A percentile compares a stretch with the other conserved stretches of the same genome.
phyloP scores from a whole-genome alignment of 1,140 invertebrate genomes.

The Bombus balteatus region DNA sequence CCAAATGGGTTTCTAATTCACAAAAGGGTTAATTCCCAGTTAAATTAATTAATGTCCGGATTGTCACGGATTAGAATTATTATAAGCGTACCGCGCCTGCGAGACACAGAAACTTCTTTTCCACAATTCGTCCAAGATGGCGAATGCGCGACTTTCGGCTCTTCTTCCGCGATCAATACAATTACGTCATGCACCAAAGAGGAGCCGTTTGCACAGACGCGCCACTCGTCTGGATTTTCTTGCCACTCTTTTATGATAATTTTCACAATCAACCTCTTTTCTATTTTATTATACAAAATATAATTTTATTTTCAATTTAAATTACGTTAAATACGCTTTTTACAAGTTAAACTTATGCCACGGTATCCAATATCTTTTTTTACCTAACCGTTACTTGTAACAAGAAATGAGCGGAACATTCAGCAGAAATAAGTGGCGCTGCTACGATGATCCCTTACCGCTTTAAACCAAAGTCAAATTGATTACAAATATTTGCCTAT shows the following conservation, averaged over 20 bases:
- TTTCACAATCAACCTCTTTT: slow-evolving; percentile 2
- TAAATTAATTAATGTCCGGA: slow-evolving; percentile 82
- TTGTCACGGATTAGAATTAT: slow-evolving; percentile 82
- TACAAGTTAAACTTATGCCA: slow-evolving; percentile 9
- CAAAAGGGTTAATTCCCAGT: slow-evolving; percentile 84
- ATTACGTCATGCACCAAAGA: slow-evolving; percentile 84
- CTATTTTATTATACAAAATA: slow-evolving; percentile 14
- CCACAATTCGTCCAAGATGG: slow-evolving; percentile 83
- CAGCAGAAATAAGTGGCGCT: slow-evolving; percentile 61
- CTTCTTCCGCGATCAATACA: slow-evolving; percentile 84
- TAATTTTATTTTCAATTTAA: slow-evolving; percentile 17
- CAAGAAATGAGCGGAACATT: slow-evolving; percentile 61
- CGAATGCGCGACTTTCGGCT: slow-evolving; percentile 81
- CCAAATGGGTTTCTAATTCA: slow-evolving; percentile 86
- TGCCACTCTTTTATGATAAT: slow-evolving; percentile 42
- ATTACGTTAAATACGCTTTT: slow-evolving; percentile 20
- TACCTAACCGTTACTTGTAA: slow-evolving; percentile 52
- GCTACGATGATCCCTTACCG: slow-evolving; percentile 57
- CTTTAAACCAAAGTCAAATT: slow-evolving; percentile 55
- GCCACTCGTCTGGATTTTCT: slow-evolving; percentile 63
- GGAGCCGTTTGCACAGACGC: slow-evolving; percentile 68
- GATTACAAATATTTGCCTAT: slow-evolving; percentile 18
- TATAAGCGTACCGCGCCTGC: slow-evolving; percentile 75
- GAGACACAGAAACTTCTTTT: slow-evolving; percentile 79
- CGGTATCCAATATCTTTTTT: slow-evolving; percentile 28